Conservation (phyloP, 2,797 vertebrate species). For the Pangasius sanitwongsei region DNA sequence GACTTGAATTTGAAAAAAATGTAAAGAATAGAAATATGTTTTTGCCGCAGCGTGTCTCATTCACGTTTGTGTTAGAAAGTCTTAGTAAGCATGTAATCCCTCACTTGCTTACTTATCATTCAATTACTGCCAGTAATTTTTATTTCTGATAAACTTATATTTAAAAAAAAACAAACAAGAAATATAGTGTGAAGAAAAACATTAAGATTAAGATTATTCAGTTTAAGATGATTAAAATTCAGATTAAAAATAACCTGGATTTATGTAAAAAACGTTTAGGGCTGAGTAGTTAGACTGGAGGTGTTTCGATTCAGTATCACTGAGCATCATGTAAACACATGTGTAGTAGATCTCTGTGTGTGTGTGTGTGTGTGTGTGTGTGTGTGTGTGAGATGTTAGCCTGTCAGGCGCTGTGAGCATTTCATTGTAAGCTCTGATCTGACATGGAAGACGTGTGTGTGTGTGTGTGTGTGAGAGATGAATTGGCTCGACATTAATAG, state of each 20-base stretch:
- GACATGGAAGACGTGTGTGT: neutral
- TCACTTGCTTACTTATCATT: too few species aligned
- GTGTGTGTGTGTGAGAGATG: slow-evolving; percentile 7
- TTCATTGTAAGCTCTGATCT: neutral
- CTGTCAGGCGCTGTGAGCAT: neutral
- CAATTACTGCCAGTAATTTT: too few species aligned
- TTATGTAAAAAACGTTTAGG: neutral
- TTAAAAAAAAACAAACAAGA: too few species aligned
- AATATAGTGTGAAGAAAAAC: neutral
- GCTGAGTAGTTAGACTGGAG: neutral
- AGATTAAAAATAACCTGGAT: neutral
- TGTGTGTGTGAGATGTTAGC: neutral
- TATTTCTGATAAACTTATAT: too few species aligned
- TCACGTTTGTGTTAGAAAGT: too few species aligned
- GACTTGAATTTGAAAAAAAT: too few species aligned
- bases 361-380: neutral
- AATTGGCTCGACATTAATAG: slow-evolving; percentile 19
- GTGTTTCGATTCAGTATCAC: neutral
- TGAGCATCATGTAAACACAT: neutral
- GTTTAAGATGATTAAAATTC: too few species aligned
- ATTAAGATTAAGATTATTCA: too few species aligned
- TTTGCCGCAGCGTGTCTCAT: too few species aligned
- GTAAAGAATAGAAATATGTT: too few species aligned
- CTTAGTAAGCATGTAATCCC: too few species aligned
- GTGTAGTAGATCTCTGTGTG: neutral